Conservation (phyloP, 2,888 invertebrate genomes). For the Epirrita christyi region DNA sequence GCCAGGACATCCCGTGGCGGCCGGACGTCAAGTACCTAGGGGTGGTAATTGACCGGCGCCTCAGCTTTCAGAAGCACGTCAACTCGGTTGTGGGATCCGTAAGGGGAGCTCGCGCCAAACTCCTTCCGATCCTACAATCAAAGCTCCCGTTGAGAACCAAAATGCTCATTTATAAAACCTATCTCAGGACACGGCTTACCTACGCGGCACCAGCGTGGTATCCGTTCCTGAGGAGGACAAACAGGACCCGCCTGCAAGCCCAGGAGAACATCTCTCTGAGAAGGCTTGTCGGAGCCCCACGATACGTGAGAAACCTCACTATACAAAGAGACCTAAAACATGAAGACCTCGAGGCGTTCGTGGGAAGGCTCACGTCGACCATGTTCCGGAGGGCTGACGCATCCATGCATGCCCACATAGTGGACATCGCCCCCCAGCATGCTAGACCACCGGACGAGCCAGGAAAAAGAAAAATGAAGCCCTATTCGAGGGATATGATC, state of each 20-base stretch:
- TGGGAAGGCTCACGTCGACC: neutral
- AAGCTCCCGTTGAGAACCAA: no score
- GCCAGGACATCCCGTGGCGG: constrained; percentile 2
- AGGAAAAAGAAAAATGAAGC: neutral
- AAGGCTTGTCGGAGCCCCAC: neutral
- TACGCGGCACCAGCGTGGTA: constrained; percentile 1
- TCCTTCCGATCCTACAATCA: neutral
- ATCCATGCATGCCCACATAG: neutral
- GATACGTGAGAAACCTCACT: neutral
- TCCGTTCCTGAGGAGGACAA: neutral
- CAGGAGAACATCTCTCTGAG: constrained; percentile 6
- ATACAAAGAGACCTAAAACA: neutral
- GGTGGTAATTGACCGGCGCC: constrained; percentile 1
- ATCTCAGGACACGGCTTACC: constrained; percentile 4
- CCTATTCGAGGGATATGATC: neutral
- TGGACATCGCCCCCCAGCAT: no score
- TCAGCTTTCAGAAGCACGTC: neutral
- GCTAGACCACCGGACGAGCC: neutral
- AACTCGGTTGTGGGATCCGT: neutral
- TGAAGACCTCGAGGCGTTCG: neutral
- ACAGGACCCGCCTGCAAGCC: neutral
- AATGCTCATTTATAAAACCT: neutral
- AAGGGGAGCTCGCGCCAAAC: neutral
- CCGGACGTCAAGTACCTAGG: constrained; percentile 4
- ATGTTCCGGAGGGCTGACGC: neutral